Base-by-base conservation (phyloP, 1,140 invertebrate species). In the Euura saliciscinereae region DNA sequence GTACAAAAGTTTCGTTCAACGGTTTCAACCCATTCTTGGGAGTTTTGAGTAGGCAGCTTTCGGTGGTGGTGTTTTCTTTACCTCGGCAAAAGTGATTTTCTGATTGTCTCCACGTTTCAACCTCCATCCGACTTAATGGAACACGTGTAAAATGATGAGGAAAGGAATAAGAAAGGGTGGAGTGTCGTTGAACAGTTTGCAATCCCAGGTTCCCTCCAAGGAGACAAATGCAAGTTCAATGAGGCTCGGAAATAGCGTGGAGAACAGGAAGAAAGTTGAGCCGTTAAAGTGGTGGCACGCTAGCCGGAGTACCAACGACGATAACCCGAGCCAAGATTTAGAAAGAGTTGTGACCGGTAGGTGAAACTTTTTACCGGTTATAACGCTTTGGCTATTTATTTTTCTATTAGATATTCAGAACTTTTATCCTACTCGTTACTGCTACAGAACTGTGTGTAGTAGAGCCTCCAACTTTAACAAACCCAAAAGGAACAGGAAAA, bases 311-410 rank as follows among this genome's bases (percentile, higher is more conserved):
- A 11, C 51, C 44, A 45, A 11, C 6, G 65, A 8, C 43, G 28
- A 65, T 71, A 10, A 43, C 46, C 75, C 68, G 74, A 59, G 65
- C 69, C 73, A 73, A 78, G 77, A 82, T 80, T 79, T 81, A 78
- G 77, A 59, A n/a, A 77, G 28, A 28, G 28, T 28, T 28, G 28
- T 28, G 72, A 70, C 71, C 71, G 59, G 66, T 44, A 69, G 76
- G 71, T 72, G 13, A 68, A 80, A 83, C 28, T 28, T 28, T 28
- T 28, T 28, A 28, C 28, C 28, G 28, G 28, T 28, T 28, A 28
- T 28, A 28, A 28, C 28, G 80, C 73, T 82, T 79, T 77, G 45
- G 71, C 74, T 80, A 77, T 80, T 84, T 82, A 82, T 84, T 82
- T 82, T 84, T 82, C 79, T 80, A 82, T 84, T 81, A 84, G 77